phyloP scores from a whole-genome alignment of 2,888 invertebrate species.

The Fragum sueziense region DNA sequence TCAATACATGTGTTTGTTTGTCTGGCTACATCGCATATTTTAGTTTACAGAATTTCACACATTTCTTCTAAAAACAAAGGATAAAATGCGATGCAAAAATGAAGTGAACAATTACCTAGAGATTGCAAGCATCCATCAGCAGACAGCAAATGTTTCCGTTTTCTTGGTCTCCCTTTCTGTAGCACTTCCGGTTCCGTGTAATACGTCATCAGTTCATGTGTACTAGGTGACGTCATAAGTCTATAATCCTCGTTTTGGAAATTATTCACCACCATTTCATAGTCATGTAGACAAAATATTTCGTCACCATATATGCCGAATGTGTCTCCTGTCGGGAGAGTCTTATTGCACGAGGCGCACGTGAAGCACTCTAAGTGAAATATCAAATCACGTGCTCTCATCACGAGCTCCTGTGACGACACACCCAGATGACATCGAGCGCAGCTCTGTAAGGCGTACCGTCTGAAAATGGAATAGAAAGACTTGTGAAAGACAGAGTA shows the following conservation, averaged over 20 bases:
- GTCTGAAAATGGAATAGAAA: too few species aligned
- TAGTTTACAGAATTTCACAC: too few species aligned
- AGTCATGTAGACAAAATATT: slow-evolving; percentile 92
- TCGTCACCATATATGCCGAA: slow-evolving; percentile 94
- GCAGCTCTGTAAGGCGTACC: slow-evolving; percentile 93
- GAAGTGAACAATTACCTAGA: slow-evolving; percentile 10
- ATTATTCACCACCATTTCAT: slow-evolving; percentile 85
- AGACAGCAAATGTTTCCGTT: slow-evolving; percentile 85
- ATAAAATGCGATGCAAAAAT: too few species aligned
- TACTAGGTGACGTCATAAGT: neutral
- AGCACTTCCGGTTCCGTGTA: slow-evolving; percentile 87
- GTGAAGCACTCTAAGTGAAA: slow-evolving; percentile 96
- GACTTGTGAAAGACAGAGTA: too few species aligned
- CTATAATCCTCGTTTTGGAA: slow-evolving; percentile 37
- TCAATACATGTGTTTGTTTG: too few species aligned
- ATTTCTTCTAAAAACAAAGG: too few species aligned
- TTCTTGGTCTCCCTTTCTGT: slow-evolving; percentile 92
- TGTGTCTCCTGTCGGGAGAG: slow-evolving; percentile 93
- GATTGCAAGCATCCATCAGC: slow-evolving; percentile 49
- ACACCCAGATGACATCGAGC: slow-evolving; percentile 93
- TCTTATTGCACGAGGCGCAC: slow-evolving; percentile 91
- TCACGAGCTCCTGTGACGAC: slow-evolving; percentile 93
- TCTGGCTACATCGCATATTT: too few species aligned
- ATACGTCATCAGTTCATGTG: slow-evolving; percentile 81
- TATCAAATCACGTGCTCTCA: slow-evolving; percentile 93